Evolutionary conservation across 2,113 vertebrate genomes (phyloP), one percentile per base, ranked within the genome.

Genomic region (Archilochus colubris): DNA sequence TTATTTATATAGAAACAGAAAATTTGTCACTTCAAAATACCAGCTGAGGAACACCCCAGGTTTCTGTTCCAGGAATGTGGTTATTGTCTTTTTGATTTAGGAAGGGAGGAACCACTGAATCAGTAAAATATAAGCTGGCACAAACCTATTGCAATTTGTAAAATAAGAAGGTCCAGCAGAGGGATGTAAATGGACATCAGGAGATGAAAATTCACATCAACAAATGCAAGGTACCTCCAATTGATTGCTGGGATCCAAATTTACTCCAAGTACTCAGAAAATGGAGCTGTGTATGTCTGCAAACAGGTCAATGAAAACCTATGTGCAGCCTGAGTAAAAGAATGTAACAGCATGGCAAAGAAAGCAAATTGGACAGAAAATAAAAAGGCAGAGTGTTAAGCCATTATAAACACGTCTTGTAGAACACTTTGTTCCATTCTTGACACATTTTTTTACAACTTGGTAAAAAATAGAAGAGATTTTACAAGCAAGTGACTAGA

Each of bases 231-330:
- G 38, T 38, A 88, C 36, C 70, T 76, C 58, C 82, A 53, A 91
- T 3, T 87, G 66, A 81, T 66, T 80, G 70, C 70, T 19, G 44
- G 84, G 74, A 70, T 72, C 81, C 82, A 82, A 82, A 87, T 66
- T 73, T 85, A 85, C 54, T 89, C 30, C 78, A 68, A 36, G 54
- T 44, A 58, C 58, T 93, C 70, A 77, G 58, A 93, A 93, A 93
- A 89, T 25, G 36, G 82, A 58, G 33, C 55, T 25, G 12, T 10
- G 7, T 50, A 53, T 21, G 36, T 28, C 67, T 64, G 70, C 46
- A 68, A 93, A 74, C 10, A 68, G 58, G 50, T 82, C 74, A 87
- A 3, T 44, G 54, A 69, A 94, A 96, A 76, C 22, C 38, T 54
- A 33, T n/a, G 27, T 36, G 46, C 4, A 30, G 24, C 27, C 53